Percentiles rank a stretch among this genome's conserved stretches.
phyloP scores from a whole-genome alignment of 2,113 vertebrate genomes.

The Tragelaphus imberbis region DNA sequence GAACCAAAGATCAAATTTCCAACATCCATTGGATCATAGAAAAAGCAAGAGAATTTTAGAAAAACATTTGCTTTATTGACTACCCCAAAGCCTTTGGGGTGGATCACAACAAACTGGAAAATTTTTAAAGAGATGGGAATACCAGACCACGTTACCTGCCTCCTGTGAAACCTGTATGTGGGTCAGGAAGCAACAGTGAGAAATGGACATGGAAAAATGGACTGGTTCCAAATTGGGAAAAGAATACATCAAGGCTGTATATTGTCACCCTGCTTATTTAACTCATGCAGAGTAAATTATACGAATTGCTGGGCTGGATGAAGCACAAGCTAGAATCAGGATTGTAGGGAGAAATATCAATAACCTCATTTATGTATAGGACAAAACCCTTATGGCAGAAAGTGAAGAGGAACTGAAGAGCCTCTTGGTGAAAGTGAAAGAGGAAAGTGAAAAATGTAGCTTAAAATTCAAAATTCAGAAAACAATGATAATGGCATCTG shows the following conservation, averaged over 20 bases:
- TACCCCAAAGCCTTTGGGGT: not conserved
- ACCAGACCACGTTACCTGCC: not conserved
- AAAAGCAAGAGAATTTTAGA: not conserved
- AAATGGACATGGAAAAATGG: not conserved
- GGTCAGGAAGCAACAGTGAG: not conserved
- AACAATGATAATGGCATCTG: not conserved
- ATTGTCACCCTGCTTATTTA: not conserved
- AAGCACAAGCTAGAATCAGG: not conserved
- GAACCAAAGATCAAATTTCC: not conserved
- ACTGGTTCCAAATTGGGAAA: not conserved
- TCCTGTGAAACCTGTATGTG: not conserved
- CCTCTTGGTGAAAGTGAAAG: not conserved
- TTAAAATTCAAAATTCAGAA: not conserved
- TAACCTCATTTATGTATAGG: not conserved
- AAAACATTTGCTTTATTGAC: not conserved
- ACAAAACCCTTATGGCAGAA: not conserved
- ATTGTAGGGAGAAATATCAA: not conserved
- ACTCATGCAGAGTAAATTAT: not conserved
- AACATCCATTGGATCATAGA: not conserved
- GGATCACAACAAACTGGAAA: not conserved
- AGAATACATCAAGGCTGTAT: not conserved
- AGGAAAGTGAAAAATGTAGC: not conserved
- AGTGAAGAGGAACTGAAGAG: not conserved
- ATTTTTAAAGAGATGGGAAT: not conserved
- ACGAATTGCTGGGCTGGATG: not conserved